Conservation (phyloP, 2,888 invertebrate species). For the Altica lythri region DNA sequence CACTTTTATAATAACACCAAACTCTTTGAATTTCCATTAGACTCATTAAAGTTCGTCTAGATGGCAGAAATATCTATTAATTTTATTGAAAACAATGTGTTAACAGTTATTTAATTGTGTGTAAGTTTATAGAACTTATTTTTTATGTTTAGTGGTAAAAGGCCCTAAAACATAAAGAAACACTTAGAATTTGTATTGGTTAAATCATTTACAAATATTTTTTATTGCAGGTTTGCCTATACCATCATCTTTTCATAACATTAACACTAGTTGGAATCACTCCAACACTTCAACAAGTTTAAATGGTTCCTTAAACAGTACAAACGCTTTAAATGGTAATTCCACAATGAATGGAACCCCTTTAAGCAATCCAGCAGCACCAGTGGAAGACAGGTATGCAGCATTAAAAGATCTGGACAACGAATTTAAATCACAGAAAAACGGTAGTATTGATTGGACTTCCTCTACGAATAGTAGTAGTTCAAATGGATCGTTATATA, state of each 20-base stretch:
- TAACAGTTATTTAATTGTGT: no score
- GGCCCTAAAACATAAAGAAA: no score
- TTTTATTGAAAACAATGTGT: no score
- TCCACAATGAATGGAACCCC: conserved; percentile 28
- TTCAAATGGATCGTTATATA: conserved; percentile 54
- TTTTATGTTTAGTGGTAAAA: no score
- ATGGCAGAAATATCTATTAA: no score
- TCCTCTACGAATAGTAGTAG: conserved; percentile 42
- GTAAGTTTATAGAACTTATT: no score
- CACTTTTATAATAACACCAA: no score
- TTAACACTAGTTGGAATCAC: conserved; percentile 37
- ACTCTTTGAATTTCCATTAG: no score
- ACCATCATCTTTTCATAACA: conserved; percentile 38
- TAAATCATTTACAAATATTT: conserved; percentile 14
- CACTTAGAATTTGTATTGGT: no score
- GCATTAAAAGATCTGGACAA: conserved; percentile 92
- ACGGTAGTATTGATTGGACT: conserved; percentile 47
- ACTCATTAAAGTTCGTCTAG: no score
- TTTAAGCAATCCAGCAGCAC: conserved; percentile 27
- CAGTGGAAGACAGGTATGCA: conserved; percentile 89
- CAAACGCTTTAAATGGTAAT: conserved; percentile 14
- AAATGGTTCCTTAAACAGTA: conserved; percentile 17
- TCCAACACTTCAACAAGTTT: conserved; percentile 1
- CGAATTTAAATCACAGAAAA: conserved; percentile 65
- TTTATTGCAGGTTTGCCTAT: conserved; percentile 47